Percentiles rank a stretch among this genome's conserved stretches.
Conservation (phyloP, 1,140 invertebrate genomes). For the Drosophila mojavensis region DNA sequence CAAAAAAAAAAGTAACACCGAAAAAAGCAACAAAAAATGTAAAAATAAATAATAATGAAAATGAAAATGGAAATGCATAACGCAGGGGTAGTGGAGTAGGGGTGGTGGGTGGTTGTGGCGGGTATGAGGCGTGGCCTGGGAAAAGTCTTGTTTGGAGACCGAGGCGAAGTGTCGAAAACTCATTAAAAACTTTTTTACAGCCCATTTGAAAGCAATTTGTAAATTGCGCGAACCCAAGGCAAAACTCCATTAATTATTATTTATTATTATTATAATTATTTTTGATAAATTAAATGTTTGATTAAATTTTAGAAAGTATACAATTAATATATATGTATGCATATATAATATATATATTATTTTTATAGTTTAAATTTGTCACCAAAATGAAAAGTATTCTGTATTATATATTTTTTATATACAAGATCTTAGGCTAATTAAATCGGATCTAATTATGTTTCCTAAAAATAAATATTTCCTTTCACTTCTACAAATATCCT, state of each 20-base stretch:
- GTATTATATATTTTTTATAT: no score
- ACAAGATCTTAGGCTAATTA: no score
- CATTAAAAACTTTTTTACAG: constrained; percentile 83
- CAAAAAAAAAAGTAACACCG: constrained; percentile 17
- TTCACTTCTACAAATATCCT: no score
- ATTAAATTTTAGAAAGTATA: neutral
- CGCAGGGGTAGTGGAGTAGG: neutral
- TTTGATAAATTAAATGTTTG: neutral
- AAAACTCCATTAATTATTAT: constrained; percentile 68
- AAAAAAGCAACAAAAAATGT: constrained; percentile 44
- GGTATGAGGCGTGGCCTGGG: neutral
- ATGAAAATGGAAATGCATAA: constrained; percentile 73
- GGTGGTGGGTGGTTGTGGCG: constrained; percentile 6
- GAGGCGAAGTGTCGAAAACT: constrained; percentile 64
- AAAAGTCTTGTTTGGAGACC: constrained; percentile 30
- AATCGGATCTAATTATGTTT: no score
- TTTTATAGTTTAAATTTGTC: no score
- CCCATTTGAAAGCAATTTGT: constrained; percentile 83
- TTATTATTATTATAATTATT: constrained; percentile 25
- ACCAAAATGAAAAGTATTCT: no score
- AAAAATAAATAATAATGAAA: constrained; percentile 55
- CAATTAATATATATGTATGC: neutral
- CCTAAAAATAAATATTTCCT: neutral
- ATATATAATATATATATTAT: neutral
- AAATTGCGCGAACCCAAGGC: constrained; percentile 61